These are phyloP conservation scores for Cremastinae sp. DNA, from an alignment of 2,888 invertebrate genomes.

Conservation along the genomic window DNA sequence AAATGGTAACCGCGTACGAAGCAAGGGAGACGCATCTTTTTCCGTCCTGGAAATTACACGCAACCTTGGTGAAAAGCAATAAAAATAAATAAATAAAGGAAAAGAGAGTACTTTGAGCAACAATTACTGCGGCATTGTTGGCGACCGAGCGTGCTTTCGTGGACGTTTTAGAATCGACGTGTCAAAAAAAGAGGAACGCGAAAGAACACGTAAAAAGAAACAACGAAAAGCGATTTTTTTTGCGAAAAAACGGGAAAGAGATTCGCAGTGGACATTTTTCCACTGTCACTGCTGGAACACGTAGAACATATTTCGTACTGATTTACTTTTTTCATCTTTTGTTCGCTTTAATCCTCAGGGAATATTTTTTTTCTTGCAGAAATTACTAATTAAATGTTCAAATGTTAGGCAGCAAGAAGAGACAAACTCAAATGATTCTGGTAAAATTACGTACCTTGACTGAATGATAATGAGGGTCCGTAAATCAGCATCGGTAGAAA, in stretches of 20 bases:
- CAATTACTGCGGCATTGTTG: slow-evolving; percentile 51
- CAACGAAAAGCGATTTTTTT: slow-evolving; percentile 3
- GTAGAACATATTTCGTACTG: slow-evolving; percentile 1
- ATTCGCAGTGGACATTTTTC: slow-evolving; percentile 6
- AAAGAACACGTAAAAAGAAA: not conserved
- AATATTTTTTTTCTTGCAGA: not conserved
- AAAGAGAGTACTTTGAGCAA: slow-evolving; percentile 17
- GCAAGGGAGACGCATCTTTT: not conserved
- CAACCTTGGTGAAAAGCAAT: slow-evolving; percentile 9
- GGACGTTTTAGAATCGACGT: slow-evolving; percentile 14
- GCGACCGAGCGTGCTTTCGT: slow-evolving; percentile 21
- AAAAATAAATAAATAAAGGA: not conserved
- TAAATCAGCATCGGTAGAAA: slow-evolving; percentile 85
- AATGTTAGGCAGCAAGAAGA: not conserved
- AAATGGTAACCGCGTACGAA: not conserved
- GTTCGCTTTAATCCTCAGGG: not conserved
- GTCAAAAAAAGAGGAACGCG: not conserved
- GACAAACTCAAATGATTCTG: not conserved
- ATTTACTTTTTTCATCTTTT: slow-evolving; percentile 22
- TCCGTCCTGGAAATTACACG: not conserved
- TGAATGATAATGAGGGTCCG: slow-evolving; percentile 85
- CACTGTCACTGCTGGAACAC: not conserved
- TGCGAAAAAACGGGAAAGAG: slow-evolving; percentile 6
- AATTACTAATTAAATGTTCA: slow-evolving; percentile 21
- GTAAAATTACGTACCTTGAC: slow-evolving; percentile 79